Percentiles rank a stretch among this genome's conserved stretches.
These are phyloP conservation scores for Aphelenchoides besseyi DNA, from an alignment of 1,140 invertebrate species.

Conservation along the genomic window DNA sequence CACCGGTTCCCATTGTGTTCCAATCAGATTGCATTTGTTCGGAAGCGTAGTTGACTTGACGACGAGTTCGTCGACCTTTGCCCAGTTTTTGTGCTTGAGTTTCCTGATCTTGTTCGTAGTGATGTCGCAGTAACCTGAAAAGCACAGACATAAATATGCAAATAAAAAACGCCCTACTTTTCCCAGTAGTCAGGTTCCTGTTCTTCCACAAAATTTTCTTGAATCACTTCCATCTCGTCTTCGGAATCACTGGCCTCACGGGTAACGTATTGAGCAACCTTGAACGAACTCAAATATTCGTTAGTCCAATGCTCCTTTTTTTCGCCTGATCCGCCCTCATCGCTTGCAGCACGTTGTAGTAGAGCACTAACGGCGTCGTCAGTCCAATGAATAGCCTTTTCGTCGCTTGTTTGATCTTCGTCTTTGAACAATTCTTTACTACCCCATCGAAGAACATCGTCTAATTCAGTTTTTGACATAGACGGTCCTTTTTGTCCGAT, in stretches of 20 bases:
- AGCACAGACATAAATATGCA: neutral
- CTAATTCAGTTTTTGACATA: constrained; percentile 96
- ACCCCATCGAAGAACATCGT: constrained; percentile 97
- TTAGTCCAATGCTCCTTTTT: constrained; percentile 98
- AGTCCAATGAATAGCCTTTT: constrained; percentile 76
- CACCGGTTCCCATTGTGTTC: neutral
- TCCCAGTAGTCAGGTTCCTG: constrained; percentile 99
- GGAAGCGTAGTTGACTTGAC: constrained; percentile 69
- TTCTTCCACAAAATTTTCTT: constrained; percentile 86
- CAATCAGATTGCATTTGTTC: constrained; percentile 55
- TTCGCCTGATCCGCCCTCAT: constrained; percentile 71
- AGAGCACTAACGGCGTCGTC: constrained; percentile 87
- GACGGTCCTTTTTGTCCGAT: constrained; percentile 80
- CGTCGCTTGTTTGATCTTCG: constrained; percentile 58
- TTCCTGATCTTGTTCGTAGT: constrained; percentile 98
- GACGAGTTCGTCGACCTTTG: constrained; percentile 81
- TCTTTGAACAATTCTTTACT: constrained; percentile 96
- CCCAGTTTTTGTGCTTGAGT: constrained; percentile 79
- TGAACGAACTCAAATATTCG: constrained; percentile 95
- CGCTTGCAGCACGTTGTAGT: constrained; percentile 74
- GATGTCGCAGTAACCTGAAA: constrained; percentile 83
- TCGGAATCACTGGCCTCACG: constrained; percentile 70
- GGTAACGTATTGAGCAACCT: constrained; percentile 88
- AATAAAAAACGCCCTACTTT: constrained; percentile 63
- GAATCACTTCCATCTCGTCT: constrained; percentile 93